These are phyloP conservation scores for Drosophila acutilabella DNA, from an alignment of 2,888 invertebrate species.

Conservation along the genomic window DNA sequence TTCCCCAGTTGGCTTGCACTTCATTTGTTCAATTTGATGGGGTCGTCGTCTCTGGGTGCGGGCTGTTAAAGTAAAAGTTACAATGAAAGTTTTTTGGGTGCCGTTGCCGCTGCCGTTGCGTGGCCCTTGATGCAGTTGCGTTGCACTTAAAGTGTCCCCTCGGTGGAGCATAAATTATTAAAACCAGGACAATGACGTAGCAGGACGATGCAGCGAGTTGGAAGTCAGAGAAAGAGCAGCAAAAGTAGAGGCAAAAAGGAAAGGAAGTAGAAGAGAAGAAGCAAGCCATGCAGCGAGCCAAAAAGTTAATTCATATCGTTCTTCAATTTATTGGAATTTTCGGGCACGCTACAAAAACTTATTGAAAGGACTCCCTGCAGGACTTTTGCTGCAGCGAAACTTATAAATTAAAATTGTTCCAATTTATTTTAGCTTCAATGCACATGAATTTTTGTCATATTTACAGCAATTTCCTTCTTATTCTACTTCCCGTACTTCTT, in stretches of 20 bases:
- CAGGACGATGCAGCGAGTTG: conserved; percentile 15
- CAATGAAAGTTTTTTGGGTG: conserved; percentile 55
- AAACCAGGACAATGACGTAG: conserved; percentile 64
- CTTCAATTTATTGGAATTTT: conserved; percentile 77
- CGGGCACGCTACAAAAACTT: conserved; percentile 26
- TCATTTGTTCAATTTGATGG: conserved; percentile 69
- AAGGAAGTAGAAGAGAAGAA: conserved; percentile 7
- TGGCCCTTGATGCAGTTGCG: conserved; percentile 56
- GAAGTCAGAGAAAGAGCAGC: not conserved
- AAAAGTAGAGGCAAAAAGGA: not conserved
- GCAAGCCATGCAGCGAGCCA: conserved; percentile 39
- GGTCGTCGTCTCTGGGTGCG: conserved; percentile 31
- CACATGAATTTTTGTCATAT: conserved; percentile 32
- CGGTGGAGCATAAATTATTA: conserved; percentile 72
- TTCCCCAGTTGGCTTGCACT: conserved; percentile 58
- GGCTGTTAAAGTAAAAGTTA: conserved; percentile 44
- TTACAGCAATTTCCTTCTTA: conserved; percentile 18
- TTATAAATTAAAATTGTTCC: conserved; percentile 72
- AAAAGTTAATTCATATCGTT: conserved; percentile 78
- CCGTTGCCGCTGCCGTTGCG: conserved; percentile 29
- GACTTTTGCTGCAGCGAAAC: conserved; percentile 32
- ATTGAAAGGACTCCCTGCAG: conserved; percentile 50
- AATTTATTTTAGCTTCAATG: conserved; percentile 41
- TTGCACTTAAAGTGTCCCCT: conserved; percentile 69
- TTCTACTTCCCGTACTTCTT: not conserved